Evolutionary conservation across 1,140 invertebrate species (phyloP), one percentile per base, ranked within the genome.

Genomic region (Littorina saxatilis): DNA sequence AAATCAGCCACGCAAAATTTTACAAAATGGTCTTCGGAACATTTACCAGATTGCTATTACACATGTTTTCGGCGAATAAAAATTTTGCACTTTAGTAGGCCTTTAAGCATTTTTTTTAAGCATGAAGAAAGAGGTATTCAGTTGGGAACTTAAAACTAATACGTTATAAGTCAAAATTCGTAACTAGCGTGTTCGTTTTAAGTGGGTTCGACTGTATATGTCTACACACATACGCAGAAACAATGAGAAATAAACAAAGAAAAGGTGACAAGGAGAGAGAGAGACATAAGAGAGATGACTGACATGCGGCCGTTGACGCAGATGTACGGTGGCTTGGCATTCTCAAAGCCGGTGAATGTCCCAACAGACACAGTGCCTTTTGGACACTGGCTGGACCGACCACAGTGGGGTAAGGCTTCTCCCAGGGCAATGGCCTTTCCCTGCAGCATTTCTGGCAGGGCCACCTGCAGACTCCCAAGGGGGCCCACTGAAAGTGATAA

Each of bases 221-320:
- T n/a, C n/a, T n/a, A n/a, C n/a, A n/a, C 43, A 47, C 43, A 47
- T 32, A 39, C 63, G 39, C 63, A 2, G 3, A 39, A 4, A 58
- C 61, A 66, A 7, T 9, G 27, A 58, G 9, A 58, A 9, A 58
- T 27, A 66, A n/a, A 29, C 61, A 66, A n/a, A 47, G 7, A 47
- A 5, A 47, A n/a, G n/a, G 27, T 29, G 29, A 5, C 61, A 66
- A 13, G 17, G 4, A 23, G 9, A 58, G 4, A 58, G 4, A 58
- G 9, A 52, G 29, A 55, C 27, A 13, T 23, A 52, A 11, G n/a
- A 15, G 15, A 5, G 3, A 55, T 47, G 35, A 74, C 92, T 90
- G 87, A 94, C 93, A 94, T 93, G 89, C 91, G 92, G 43, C 93
- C 93, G 86, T 90, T 87, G 23, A 94, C 88, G 86, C 94, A 94